Conservation (phyloP, 2,113 vertebrate species). For the Tiliqua scincoides region DNA sequence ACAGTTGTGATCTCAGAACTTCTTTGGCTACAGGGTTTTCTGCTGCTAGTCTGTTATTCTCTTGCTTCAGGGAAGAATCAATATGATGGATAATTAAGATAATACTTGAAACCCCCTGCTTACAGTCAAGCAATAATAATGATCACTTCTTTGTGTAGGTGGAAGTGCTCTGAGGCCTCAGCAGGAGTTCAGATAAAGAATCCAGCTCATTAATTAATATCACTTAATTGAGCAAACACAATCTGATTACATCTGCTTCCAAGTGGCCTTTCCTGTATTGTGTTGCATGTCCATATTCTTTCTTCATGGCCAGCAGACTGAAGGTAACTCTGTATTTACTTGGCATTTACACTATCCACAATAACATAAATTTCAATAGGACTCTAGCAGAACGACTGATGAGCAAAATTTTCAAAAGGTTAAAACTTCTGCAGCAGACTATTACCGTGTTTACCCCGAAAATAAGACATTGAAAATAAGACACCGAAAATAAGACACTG, state of each 20-base stretch:
- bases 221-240: slow-evolving; percentile 41
- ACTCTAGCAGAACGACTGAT: no score
- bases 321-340: slow-evolving; percentile 5
- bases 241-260: slow-evolving; percentile 35
- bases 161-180: slow-evolving; percentile 41
- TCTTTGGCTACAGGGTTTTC: background rate
- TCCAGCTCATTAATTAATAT: slow-evolving; percentile 42
- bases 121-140: slow-evolving; percentile 27
- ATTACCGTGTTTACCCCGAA: no score
- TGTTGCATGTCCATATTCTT: background rate
- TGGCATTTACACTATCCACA: background rate
- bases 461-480: no score
- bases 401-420: background rate
- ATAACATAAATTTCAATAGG: background rate
- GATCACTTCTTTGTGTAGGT: slow-evolving; percentile 24
- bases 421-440: background rate
- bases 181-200: slow-evolving; percentile 10
- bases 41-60: slow-evolving; percentile 30
- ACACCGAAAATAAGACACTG: no score
- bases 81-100: slow-evolving; percentile 40
- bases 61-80: slow-evolving; percentile 36
- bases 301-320: background rate
- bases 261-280: slow-evolving; percentile 3
- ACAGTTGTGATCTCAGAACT: background rate
- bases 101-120: slow-evolving; percentile 44